Evolutionary conservation across 2,113 vertebrate species (phyloP), one percentile per base, ranked within the genome.

Genomic region (Engraulis encrasicolus): DNA sequence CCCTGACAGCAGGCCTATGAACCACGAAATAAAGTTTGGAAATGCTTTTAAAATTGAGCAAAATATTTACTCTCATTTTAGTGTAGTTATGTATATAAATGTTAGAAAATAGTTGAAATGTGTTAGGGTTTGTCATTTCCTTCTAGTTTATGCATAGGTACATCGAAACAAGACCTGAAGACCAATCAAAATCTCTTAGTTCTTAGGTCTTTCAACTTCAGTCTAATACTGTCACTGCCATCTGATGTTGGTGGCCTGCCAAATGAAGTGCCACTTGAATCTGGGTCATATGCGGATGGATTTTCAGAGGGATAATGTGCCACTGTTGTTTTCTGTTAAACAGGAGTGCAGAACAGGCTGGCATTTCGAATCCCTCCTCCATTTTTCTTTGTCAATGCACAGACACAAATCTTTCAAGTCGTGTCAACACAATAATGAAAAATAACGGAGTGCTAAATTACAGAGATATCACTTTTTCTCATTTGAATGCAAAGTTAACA

Each of bases 181-280:
- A 31, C 27, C 23, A 74, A 17, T 31, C 31, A 34, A 74, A 74
- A 11, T 34, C 31, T 74, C 66, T 27, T 27, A 74, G 2, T 12
- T 74, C 66, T n/a, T n/a, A n/a, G 15, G 31, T 27, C 6, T 66
- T 23, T n/a, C n/a, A n/a, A 9, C 11, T 6, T 27, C 23, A 66
- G 66, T 27, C 23, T 84, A 71, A 81, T 37, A n/a, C n/a, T 78
- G 61, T 79, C 36, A 40, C 23, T 78, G 50, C 84, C 52, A 52
- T 79, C 40, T 50, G 40, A n/a, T 61, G 58, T 83, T 87, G 82
- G 58, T 84, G 78, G 50, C 79, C 78, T 12, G 36, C 82, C 81
- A 89, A 81, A 20, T 17, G n/a, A 80, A 48, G 61, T 78, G 50
- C 9, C 52, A 36, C 27, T 20, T 20, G 54, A 85, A 88, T 81